phyloP scores from a whole-genome alignment of 2,113 vertebrate species.

The Hyla sarda region DNA sequence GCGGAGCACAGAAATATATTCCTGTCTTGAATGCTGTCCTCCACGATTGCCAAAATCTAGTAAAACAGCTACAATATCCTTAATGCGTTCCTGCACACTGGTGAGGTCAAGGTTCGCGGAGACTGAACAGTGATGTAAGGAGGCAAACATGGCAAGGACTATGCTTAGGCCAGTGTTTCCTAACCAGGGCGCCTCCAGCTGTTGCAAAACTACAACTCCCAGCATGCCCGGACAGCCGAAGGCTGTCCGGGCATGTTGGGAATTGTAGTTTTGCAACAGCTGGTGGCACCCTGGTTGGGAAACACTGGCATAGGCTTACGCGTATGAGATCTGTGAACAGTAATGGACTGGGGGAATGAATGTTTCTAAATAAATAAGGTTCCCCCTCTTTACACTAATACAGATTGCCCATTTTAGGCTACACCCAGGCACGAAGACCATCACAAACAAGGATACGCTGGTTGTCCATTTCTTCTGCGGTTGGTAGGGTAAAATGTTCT shows the following conservation, averaged over 20 bases:
- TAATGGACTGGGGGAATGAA: too few relatives aligned
- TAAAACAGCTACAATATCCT: slow-evolving; percentile 91
- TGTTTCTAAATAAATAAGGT: too few relatives aligned
- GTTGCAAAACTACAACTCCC: too few relatives aligned
- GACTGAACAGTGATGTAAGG: slow-evolving; percentile 71
- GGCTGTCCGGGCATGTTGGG: too few relatives aligned
- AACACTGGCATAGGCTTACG: too few relatives aligned
- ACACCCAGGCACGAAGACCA: too few relatives aligned
- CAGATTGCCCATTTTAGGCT: neutral
- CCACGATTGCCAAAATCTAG: slow-evolving; percentile 87
- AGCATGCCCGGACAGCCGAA: too few relatives aligned
- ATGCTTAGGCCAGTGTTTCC: too few relatives aligned
- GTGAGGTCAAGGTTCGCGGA: slow-evolving; percentile 82
- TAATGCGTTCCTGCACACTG: slow-evolving; percentile 87
- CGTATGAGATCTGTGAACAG: neutral
- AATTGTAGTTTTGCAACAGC: too few relatives aligned
- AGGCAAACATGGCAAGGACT: neutral
- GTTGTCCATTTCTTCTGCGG: slow-evolving; percentile 78
- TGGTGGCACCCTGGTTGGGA: too few relatives aligned
- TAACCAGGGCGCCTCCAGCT: too few relatives aligned
- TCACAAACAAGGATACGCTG: slow-evolving; percentile 80
- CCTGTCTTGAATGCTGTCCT: slow-evolving; percentile 80
- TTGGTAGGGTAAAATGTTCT: slow-evolving; percentile 83
- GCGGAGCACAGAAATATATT: slow-evolving; percentile 83
- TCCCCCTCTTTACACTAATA: neutral